phyloP scores from a whole-genome alignment of 1,140 invertebrate genomes.

The Brachionus calyciflorus region DNA sequence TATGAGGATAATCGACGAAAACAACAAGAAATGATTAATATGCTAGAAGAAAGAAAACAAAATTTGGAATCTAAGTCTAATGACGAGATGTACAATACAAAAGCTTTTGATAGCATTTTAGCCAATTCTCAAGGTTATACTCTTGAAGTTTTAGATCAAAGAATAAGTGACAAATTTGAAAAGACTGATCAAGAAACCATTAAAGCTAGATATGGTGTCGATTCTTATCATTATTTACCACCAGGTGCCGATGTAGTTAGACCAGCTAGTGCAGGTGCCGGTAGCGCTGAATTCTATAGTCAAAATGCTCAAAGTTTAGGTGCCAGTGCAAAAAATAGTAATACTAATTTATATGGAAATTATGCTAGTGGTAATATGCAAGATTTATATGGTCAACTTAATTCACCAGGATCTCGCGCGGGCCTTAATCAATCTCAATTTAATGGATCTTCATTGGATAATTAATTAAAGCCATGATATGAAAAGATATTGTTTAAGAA shows the following conservation, averaged over 20 bases:
- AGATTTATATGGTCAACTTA: not conserved
- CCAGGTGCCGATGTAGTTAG: not conserved
- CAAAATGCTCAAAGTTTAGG: not conserved
- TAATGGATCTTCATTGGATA: conserved; percentile 29
- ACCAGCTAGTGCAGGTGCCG: not conserved
- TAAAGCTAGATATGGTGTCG: conserved; percentile 15
- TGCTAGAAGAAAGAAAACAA: not conserved
- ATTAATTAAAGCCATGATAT: no score
- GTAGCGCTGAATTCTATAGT: conserved; percentile 21
- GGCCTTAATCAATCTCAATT: conserved; percentile 20
- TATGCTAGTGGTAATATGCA: not conserved
- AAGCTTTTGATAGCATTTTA: conserved; percentile 15
- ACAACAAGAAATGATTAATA: not conserved
- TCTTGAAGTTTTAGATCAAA: conserved; percentile 40
- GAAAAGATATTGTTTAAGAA: not conserved
- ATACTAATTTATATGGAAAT: conserved; percentile 17
- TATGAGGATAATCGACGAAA: conserved; percentile 15
- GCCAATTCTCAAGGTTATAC: conserved; percentile 37
- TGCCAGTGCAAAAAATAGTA: conserved; percentile 10
- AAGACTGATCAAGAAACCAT: conserved; percentile 45
- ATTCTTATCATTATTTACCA: conserved; percentile 36
- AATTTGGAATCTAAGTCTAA: not conserved
- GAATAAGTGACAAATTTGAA: conserved; percentile 41
- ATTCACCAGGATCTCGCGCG: not conserved
- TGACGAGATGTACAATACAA: conserved; percentile 17